Base-by-base conservation (phyloP, 2,888 invertebrate genomes). In the Dendrolimus houi region DNA sequence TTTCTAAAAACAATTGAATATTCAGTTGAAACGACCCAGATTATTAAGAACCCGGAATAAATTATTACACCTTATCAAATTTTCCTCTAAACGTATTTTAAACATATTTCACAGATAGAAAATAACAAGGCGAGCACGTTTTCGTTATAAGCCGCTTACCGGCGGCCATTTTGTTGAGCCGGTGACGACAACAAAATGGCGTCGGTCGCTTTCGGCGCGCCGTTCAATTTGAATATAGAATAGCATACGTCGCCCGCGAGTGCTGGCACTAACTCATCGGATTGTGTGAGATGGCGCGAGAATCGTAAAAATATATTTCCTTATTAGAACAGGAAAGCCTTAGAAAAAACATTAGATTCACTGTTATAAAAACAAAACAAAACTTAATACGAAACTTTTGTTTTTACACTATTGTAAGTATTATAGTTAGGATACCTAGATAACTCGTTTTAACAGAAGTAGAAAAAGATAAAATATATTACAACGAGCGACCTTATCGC, bases 181-280 rank as follows among this genome's bases (percentile, higher is more conserved):
- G 66, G 69, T 78, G 84, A 83, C 79, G 79, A 83, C 81, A 77
- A 83, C 85, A 87, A 87, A 87, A 88, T 87, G 87, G 87, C 85
- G 82, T 72, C 79, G 77, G 79, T 81, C 81, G 76, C 68, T 75
- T 75, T 77, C 74, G 69, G 68, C 74, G 72, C 75, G 77, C 74
- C 79, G 82, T 88, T 85, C 86, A 87, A 88, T 88, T 88, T 88
- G 88, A 88, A 88, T 88, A 88, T 87, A 87, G 85, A 87, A 79
- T 86, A 88, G 87, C 88, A 88, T 88, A 88, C 88, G 88, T 88
- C 87, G 82, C 85, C 78, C 78, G 83, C 81, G 86, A 81, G 81
- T 84, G 76, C 71, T 71, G 81, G 81, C 84, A 81, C 79, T 88
- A 85, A 89, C 86, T 89, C 89, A 89, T 89, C 86, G 88, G 88